A percentile compares a stretch with the other conserved stretches of the same genome.
These are phyloP conservation scores for Lineus longissimus DNA, from an alignment of 1,140 invertebrate genomes.

Conservation along the genomic window DNA sequence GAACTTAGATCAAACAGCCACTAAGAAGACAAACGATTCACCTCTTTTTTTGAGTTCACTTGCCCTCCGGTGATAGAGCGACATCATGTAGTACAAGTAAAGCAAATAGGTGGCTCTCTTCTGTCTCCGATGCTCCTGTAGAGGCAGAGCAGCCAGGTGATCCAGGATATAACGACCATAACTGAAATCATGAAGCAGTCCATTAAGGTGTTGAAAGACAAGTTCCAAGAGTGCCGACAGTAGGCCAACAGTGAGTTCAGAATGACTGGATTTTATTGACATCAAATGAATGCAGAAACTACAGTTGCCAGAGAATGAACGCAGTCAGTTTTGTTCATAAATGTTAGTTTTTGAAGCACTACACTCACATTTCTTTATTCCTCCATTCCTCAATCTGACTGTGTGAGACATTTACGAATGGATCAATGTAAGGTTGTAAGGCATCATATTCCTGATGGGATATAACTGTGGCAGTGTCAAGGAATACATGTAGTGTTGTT, in stretches of 20 bases:
- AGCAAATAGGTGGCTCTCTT: slow-evolving; percentile 15
- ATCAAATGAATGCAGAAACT: no score
- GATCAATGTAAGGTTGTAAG: slow-evolving; percentile 7
- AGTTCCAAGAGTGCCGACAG: no score
- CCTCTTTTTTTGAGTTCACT: slow-evolving; percentile 16
- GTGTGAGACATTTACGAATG: slow-evolving; percentile 19
- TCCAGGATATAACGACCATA: slow-evolving; percentile 17
- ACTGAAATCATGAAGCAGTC: slow-evolving; percentile 12
- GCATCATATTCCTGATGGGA: slow-evolving; percentile 1
- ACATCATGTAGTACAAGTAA: slow-evolving; percentile 23
- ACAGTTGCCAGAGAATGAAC: no score
- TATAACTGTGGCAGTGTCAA: background rate
- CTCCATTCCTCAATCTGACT: slow-evolving; percentile 17
- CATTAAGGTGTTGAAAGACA: no score
- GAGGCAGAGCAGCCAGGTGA: slow-evolving; percentile 15
- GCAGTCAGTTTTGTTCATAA: no score
- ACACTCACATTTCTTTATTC: slow-evolving; percentile 20
- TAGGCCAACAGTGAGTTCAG: no score
- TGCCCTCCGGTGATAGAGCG: slow-evolving; percentile 10
- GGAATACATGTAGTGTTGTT: background rate
- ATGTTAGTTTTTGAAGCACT: no score
- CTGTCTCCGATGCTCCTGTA: slow-evolving; percentile 9
- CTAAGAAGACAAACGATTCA: no score
- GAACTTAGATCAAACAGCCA: no score
- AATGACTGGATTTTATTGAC: no score